Conservation (phyloP, 2,113 vertebrate species). For the Phaethornis superciliosus region DNA sequence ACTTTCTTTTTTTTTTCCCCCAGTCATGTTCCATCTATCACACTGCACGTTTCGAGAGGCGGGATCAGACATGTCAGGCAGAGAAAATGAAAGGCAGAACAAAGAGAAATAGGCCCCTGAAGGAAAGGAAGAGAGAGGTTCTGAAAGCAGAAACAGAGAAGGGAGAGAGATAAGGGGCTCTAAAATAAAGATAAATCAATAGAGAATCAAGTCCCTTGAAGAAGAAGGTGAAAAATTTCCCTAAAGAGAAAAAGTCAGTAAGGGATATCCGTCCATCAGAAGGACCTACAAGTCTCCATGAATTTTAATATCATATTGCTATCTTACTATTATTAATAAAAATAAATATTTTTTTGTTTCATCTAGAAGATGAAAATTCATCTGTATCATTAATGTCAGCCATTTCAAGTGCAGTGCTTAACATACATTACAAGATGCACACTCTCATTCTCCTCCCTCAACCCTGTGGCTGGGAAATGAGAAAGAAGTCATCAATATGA, state of each 20-base stretch:
- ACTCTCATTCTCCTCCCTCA: not conserved
- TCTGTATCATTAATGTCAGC: not conserved
- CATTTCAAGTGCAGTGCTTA: not conserved
- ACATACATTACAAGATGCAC: not conserved
- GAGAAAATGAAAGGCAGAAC: constrained; percentile 56
- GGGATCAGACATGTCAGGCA: constrained; percentile 15
- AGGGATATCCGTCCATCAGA: not conserved
- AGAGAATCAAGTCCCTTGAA: not conserved
- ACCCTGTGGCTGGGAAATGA: not conserved
- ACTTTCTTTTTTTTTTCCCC: constrained; percentile 10
- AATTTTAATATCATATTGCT: not conserved
- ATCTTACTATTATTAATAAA: not conserved
- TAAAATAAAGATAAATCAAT: constrained; percentile 54
- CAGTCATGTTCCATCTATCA: constrained; percentile 56
- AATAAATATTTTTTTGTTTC: not conserved
- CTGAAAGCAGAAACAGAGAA: constrained; percentile 47
- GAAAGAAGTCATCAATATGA: not conserved
- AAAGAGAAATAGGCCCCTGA: constrained; percentile 63
- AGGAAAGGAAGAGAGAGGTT: constrained; percentile 37
- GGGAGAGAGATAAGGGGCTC: constrained; percentile 18
- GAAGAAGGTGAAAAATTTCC: not conserved
- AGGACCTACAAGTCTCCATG: not conserved
- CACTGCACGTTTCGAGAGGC: not conserved
- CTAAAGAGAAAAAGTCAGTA: not conserved
- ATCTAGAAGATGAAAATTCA: not conserved